Percentiles rank a stretch among this genome's conserved stretches.
Evolutionary conservation across 2,113 vertebrate genomes (phyloP).

Genomic region (Aphyosemion australe): DNA sequence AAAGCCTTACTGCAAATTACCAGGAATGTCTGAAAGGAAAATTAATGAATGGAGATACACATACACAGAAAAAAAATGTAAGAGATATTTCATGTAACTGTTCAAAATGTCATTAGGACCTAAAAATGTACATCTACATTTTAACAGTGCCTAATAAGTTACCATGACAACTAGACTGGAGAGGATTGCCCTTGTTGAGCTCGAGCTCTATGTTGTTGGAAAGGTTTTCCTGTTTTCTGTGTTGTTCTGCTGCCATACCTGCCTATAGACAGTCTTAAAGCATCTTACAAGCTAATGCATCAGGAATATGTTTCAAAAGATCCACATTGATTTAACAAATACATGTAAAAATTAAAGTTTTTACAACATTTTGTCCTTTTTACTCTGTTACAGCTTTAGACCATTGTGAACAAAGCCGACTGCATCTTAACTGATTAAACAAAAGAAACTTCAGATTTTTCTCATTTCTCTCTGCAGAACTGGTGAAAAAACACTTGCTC

Average conservation of each 20-base stretch:
- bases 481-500: constrained; percentile 23
- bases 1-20: background rate
- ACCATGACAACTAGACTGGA: constrained; percentile 74
- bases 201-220: constrained; percentile 36
- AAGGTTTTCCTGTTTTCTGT: constrained; percentile 47
- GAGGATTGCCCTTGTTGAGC: constrained; percentile 58
- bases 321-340: too few relatives aligned
- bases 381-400: too few relatives aligned
- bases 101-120: constrained; percentile 37
- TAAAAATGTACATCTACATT: constrained; percentile 47
- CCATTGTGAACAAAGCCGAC: too few relatives aligned
- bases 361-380: too few relatives aligned
- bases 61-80: background rate
- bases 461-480: constrained; percentile 26
- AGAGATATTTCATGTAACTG: constrained; percentile 3
- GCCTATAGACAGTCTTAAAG: constrained; percentile 7
- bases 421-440: too few relatives aligned
- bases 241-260: constrained; percentile 24
- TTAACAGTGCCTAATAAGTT: constrained; percentile 65
- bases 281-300: background rate
- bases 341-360: too few relatives aligned
- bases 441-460: background rate
- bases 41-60: background rate
- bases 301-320: background rate
- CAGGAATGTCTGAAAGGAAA: background rate